Evolutionary conservation across 2,113 vertebrate species (phyloP).

Genomic region (Notothenia rossii): DNA sequence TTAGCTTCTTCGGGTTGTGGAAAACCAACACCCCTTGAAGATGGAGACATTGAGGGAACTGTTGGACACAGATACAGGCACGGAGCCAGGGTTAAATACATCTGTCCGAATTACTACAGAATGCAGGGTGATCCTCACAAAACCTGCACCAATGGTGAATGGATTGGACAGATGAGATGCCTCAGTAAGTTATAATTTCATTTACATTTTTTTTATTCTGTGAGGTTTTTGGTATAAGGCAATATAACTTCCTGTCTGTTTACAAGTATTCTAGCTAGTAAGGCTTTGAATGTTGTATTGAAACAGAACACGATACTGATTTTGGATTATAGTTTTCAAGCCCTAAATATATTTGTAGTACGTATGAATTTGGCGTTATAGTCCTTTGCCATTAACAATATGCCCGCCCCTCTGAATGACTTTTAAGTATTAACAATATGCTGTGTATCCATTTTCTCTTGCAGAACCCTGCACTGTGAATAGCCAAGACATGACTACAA

Average conservation of each 20-base stretch:
- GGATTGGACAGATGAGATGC: constrained; percentile 59
- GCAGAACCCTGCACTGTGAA: constrained; percentile 3
- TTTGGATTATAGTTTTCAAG: neutral
- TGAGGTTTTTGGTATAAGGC: neutral
- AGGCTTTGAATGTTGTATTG: neutral
- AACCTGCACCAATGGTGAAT: constrained; percentile 56
- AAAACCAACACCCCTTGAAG: neutral
- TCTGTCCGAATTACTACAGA: neutral
- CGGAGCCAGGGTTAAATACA: constrained; percentile 16
- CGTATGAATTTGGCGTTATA: too few species aligned
- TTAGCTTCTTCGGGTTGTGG: constrained; percentile 25
- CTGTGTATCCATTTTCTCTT: neutral
- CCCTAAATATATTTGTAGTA: neutral
- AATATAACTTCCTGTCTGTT: too few species aligned
- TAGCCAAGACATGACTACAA: neutral
- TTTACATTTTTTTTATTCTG: neutral
- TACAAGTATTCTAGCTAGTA: neutral
- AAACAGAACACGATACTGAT: neutral
- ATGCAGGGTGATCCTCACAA: neutral
- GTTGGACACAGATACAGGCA: rapidly evolving
- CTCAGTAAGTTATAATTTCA: constrained; percentile 53
- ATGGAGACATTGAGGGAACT: constrained; percentile 8
- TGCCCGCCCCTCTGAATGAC: neutral
- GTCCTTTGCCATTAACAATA: neutral
- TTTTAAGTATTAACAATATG: neutral